Conservation (phyloP, 2,888 invertebrate genomes). For the Habroteleia sp. region DNA sequence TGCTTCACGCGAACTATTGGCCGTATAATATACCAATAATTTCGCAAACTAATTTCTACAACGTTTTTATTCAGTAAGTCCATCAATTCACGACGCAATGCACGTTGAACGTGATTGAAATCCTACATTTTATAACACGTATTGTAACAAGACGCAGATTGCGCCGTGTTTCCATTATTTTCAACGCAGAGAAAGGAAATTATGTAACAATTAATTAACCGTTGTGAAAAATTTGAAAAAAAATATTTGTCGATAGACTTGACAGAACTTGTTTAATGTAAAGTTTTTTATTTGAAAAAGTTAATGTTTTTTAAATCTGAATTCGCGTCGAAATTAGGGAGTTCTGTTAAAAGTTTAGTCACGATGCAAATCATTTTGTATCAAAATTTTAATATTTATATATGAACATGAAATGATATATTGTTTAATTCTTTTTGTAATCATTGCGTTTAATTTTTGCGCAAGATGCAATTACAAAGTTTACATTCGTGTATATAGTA, state of each 20-base stretch:
- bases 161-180: constrained; percentile 43
- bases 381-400: constrained; percentile 39
- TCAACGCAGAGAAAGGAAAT: constrained; percentile 29
- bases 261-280: constrained; percentile 10
- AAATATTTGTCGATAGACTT: background rate
- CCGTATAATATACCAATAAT: constrained; percentile 57
- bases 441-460: constrained; percentile 41
- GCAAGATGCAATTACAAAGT: constrained; percentile 58
- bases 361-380: constrained; percentile 31
- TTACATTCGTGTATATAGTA: constrained; percentile 66
- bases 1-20: constrained; percentile 60
- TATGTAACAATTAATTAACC: constrained; percentile 32
- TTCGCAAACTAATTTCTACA: constrained; percentile 59
- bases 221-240: constrained; percentile 11
- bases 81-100: constrained; percentile 34
- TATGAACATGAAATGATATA: constrained; percentile 14
- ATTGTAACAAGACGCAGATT: constrained; percentile 27
- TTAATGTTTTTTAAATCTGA: background rate
- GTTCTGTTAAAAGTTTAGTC: constrained; percentile 14
- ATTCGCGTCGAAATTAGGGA: constrained; percentile 9
- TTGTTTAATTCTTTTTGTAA: constrained; percentile 48
- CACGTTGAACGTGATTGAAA: constrained; percentile 53
- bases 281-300: background rate
- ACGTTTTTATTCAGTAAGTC: constrained; percentile 52
- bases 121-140: constrained; percentile 45